A percentile compares a stretch with the other conserved stretches of the same genome.
phyloP scores from a whole-genome alignment of 2,797 vertebrate genomes.

The Alca torda region DNA sequence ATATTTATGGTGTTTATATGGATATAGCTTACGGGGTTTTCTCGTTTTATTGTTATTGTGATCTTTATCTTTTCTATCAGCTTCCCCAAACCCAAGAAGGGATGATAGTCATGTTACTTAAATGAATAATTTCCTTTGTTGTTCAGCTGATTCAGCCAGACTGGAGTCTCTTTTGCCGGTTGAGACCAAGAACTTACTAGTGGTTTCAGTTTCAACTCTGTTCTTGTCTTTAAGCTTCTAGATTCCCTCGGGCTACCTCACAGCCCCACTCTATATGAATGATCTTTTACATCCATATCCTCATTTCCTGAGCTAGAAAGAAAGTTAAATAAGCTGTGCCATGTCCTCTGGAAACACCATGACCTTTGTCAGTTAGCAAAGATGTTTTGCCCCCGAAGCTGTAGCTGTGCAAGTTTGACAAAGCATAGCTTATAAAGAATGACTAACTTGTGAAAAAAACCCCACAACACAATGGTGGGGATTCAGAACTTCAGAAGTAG shows the following conservation, averaged over 20 bases:
- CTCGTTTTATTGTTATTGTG: not conserved
- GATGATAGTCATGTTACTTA: not conserved
- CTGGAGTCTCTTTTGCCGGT: not conserved
- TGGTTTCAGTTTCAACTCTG: not conserved
- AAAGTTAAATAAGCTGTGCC: not conserved
- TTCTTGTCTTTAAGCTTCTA: not conserved
- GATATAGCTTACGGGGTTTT: not conserved
- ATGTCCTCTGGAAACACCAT: not conserved
- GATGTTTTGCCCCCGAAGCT: not conserved
- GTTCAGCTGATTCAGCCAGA: not conserved
- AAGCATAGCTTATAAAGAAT: not conserved
- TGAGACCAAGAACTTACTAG: not conserved
- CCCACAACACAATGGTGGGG: rapidly evolving
- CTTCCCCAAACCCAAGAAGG: not conserved
- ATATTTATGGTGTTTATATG: not conserved
- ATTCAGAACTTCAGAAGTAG: not conserved
- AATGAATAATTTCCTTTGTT: not conserved
- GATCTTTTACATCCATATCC: not conserved
- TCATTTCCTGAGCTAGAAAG: not conserved
- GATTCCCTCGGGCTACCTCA: not conserved
- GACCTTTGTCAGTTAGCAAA: not conserved
- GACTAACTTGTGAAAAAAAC: not conserved
- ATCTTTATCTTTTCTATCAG: not conserved
- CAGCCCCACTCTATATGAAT: not conserved
- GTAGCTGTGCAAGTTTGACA: not conserved